Conservation (phyloP, 2,797 vertebrate genomes). For the Mus minutoides region DNA sequence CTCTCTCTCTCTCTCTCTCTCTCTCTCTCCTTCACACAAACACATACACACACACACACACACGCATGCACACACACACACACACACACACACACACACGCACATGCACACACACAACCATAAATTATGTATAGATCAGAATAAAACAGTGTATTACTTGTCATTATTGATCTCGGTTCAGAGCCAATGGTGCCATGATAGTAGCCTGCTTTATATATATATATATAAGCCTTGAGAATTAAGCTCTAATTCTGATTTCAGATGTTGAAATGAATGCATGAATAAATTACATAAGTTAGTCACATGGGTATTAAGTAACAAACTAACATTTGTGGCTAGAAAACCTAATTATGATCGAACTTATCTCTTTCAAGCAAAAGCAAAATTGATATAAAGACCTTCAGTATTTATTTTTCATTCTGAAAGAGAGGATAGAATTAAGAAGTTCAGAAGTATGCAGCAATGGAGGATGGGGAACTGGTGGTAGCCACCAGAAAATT, state of each 20-base stretch:
- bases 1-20: too few species aligned
- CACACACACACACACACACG: not conserved
- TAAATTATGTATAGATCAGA: not conserved
- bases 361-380: not conserved
- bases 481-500: too few species aligned
- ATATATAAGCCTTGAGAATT: not conserved
- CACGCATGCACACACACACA: not conserved
- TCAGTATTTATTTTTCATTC: not conserved
- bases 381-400: not conserved
- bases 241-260: not conserved
- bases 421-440: conserved; percentile 1
- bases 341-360: not conserved
- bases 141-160: not conserved
- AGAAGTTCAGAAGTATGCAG: not conserved
- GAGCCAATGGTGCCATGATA: not conserved
- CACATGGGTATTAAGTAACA: not conserved
- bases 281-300: not conserved
- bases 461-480: too few species aligned
- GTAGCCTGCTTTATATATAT: not conserved
- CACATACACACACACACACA: not conserved
- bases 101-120: too few species aligned
- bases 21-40: not conserved
- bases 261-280: not conserved
- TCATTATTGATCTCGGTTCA: not conserved
- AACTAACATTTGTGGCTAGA: not conserved